These are phyloP conservation scores for Penaeus japonicus DNA, from an alignment of 1,140 invertebrate species.

Conservation along the genomic window DNA sequence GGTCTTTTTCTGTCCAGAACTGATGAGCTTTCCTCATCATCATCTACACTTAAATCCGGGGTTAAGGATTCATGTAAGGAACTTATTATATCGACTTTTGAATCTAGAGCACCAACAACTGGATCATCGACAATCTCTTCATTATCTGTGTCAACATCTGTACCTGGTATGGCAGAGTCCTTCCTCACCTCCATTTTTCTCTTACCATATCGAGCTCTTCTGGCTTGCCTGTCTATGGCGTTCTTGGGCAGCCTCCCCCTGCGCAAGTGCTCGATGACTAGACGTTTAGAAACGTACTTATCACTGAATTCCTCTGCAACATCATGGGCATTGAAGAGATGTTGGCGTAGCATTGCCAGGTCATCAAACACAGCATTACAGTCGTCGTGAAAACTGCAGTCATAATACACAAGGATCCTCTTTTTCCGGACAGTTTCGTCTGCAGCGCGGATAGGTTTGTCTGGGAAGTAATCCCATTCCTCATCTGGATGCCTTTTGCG, in stretches of 20 bases:
- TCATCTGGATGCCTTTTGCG: slow-evolving; percentile 49
- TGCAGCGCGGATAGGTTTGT: not conserved
- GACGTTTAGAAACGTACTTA: slow-evolving; percentile 4
- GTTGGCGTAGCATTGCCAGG: not conserved
- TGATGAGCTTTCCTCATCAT: too few relatives aligned
- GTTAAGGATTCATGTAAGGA: not conserved
- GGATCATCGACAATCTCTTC: slow-evolving; percentile 26
- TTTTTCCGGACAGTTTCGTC: not conserved
- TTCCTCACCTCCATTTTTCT: not conserved
- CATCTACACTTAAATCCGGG: too few relatives aligned
- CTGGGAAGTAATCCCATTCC: slow-evolving; percentile 43
- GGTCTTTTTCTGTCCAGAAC: too few relatives aligned
- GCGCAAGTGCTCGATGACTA: slow-evolving; percentile 17
- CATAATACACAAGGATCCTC: slow-evolving; percentile 45
- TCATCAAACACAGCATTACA: slow-evolving; percentile 49
- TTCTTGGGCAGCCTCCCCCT: slow-evolving; percentile 37
- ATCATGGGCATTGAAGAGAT: slow-evolving; percentile 35
- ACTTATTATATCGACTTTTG: not conserved
- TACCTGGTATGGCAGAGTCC: not conserved
- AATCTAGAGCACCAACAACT: not conserved
- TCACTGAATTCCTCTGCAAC: slow-evolving; percentile 17
- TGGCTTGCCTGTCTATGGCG: not conserved
- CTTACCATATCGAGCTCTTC: not conserved
- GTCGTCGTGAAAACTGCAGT: slow-evolving; percentile 28
- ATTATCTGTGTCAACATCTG: slow-evolving; percentile 2